Evolutionary conservation across 2,797 vertebrate genomes (phyloP), one percentile per base, ranked within the genome.

Genomic region (Macropodus opercularis): DNA sequence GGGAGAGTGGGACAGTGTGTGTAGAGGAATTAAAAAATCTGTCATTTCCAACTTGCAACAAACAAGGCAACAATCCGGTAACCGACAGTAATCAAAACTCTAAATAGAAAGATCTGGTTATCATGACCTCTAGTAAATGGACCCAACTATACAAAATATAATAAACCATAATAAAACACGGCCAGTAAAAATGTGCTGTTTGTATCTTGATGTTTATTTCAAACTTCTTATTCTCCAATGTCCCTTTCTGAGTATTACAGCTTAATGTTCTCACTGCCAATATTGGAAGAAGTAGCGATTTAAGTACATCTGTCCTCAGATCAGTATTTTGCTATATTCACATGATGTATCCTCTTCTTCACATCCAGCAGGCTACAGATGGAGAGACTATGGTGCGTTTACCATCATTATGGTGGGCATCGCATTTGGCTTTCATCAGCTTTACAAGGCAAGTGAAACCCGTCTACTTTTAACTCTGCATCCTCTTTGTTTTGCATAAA

Each of bases 361-460:
- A 97, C 96, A 80, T 90, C 85, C 93, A 6, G 71, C 86, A 27
- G 90, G 93, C 57, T 96, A 96, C 87, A 93, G 95, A 91, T 99
- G 96, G 97, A 92, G 96, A 87, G 94, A 97, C 80, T 99, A 98
- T 1, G 94, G 97, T 6, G 95, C 96, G 56, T 86, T 99, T 79
- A 93, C 96, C 14, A 88, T 99, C 87, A 94, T 99, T 66, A 93
- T 96, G 94, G 93, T 95, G 27, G 96, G 97, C 76, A 94, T 98
- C 13, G 93, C 96, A 3, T 95, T 98, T 59, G 95, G 98, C 71
- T 96, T 98, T 76, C 94, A 98, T 90, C 97, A 98, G 63, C 94
- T 99, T 38, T 99, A 98, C 88, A 96, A 94, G 93, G 97, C 94
- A 92, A 64, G 82, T 62, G 2, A 14, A 55, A 48, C 21, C 13